Base-by-base conservation (phyloP, 2,888 invertebrate genomes). In the Cylindroiulus punctatus region DNA sequence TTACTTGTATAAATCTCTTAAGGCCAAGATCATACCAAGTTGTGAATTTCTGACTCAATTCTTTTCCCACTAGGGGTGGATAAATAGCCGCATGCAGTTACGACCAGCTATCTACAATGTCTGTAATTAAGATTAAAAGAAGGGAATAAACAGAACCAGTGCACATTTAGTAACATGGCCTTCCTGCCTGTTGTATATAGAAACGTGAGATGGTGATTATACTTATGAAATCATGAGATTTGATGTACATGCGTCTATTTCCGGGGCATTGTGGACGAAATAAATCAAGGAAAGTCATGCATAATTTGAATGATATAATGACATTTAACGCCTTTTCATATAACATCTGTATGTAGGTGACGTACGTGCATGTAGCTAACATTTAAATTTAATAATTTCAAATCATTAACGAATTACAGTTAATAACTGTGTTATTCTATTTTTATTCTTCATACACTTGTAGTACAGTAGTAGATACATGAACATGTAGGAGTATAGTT, bases 31-130 rank as follows among this genome's bases (percentile, higher is more conserved):
- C 76, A 76, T 76, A 76, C 76, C 10, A 14, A 76, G 76, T 26
- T 76, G 76, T 30, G 76, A 76, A 76, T 76, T 76, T 76, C 22
- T 76, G 76, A 76, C 76, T 76, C 76, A 76, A 26, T 76, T 76
- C 76, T 76, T 30, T 76, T 76, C 76, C 26, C 76, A 76, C 76
- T 76, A 76, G 76, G 76, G 76, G 76, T 76, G 76, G 26, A 76
- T 76, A 30, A 76, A 76, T 22, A 76, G 76, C 76, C 22, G 76
- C 76, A 76, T 76, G 26, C 76, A 76, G 52, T 52, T 52, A 12
- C n/a, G 52, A 12, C 52, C 7, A 1, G n/a, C 52, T 52, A 65
- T 76, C 76, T 76, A 76, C 76, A 76, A 30, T 76, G 76, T 30
- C 76, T 76, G 14, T 14, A 30, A 76, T 76, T 76, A 76, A 76